These are phyloP conservation scores for Vimba vimba DNA, from an alignment of 2,113 vertebrate genomes.

Conservation along the genomic window DNA sequence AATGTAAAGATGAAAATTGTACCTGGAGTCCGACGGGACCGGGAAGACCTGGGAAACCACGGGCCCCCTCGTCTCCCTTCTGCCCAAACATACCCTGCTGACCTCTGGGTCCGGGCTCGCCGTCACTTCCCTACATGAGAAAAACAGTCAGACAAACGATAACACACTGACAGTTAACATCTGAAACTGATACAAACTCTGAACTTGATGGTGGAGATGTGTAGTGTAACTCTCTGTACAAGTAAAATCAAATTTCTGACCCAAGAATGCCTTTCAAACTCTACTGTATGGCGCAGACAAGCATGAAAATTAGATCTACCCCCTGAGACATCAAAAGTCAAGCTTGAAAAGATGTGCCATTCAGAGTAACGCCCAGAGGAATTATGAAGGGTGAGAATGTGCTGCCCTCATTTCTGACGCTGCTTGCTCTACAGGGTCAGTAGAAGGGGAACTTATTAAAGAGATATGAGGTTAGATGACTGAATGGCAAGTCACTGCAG, in stretches of 20 bases:
- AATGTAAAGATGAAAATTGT: conserved; percentile 15
- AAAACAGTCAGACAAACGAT: neutral
- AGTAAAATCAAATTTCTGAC: neutral
- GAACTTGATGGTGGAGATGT: neutral
- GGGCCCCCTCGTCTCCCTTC: conserved; percentile 95
- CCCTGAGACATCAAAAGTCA: conserved; percentile 18
- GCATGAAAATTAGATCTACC: conserved; percentile 32
- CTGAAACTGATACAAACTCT: neutral
- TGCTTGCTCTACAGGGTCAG: conserved; percentile 8
- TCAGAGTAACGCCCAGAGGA: neutral
- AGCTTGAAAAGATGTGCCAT: conserved; percentile 14
- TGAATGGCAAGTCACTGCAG: neutral
- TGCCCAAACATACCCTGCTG: conserved; percentile 99
- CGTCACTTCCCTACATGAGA: conserved; percentile 86
- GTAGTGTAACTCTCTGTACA: neutral
- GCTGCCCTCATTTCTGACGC: neutral
- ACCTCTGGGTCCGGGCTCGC: conserved; percentile 91
- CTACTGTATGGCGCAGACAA: neutral
- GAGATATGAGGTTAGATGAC: neutral
- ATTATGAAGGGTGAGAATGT: neutral
- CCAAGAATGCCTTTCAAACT: conserved; percentile 11
- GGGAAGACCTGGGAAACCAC: conserved; percentile 94
- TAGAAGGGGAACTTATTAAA: neutral
- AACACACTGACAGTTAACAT: neutral
- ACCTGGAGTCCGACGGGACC: conserved; percentile 97